Conservation (phyloP, 1,140 invertebrate genomes). For the Eciton burchellii region DNA sequence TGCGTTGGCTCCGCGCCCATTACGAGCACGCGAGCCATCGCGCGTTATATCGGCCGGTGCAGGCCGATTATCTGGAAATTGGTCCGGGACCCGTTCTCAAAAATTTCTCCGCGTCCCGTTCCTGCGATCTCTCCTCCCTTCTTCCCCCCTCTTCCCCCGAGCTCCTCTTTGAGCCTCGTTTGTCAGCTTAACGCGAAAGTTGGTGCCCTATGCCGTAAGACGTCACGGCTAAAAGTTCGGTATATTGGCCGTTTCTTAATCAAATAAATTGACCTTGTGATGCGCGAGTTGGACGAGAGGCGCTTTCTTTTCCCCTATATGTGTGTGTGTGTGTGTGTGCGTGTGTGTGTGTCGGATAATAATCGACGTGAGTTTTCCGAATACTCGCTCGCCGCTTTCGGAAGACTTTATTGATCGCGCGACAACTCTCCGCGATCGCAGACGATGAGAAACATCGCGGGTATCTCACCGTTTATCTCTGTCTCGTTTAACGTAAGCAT, state of each 20-base stretch:
- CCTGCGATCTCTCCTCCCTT: background rate
- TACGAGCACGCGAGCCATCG: slow-evolving; percentile 64
- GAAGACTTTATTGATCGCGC: slow-evolving; percentile 35
- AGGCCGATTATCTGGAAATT: slow-evolving; percentile 59
- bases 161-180: background rate
- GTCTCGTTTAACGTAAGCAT: background rate
- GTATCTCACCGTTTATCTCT: background rate
- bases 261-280: slow-evolving; percentile 1
- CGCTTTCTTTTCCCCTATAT: background rate
- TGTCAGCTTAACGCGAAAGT: background rate
- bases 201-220: background rate
- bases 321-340: no score
- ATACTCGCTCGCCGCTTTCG: background rate
- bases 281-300: background rate
- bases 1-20: slow-evolving; percentile 62
- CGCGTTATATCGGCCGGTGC: slow-evolving; percentile 13
- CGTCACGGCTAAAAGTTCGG: background rate
- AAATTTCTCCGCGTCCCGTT: slow-evolving; percentile 33
- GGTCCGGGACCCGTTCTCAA: slow-evolving; percentile 20
- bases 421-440: background rate
- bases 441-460: background rate
- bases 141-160: no score
- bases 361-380: slow-evolving; percentile 8
- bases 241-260: slow-evolving; percentile 1
- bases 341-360: no score